Percentiles rank a stretch among this genome's conserved stretches.
Conservation (phyloP, 1,140 invertebrate genomes). For the Drosophila eugracilis region DNA sequence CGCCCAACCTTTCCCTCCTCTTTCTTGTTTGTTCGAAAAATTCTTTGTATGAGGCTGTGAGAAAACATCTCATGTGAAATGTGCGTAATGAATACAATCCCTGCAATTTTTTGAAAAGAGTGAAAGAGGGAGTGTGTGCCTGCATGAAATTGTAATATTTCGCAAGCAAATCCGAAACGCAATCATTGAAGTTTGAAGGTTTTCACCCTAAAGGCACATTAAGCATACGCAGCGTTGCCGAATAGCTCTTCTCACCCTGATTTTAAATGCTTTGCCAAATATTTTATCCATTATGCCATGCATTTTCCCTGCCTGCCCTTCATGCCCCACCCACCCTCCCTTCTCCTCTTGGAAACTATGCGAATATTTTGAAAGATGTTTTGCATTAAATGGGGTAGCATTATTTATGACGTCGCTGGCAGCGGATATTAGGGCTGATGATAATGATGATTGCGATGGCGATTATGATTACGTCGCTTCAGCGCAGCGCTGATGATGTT, state of each 20-base stretch:
- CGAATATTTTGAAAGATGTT: slow-evolving; percentile 52
- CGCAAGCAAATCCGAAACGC: slow-evolving; percentile 25
- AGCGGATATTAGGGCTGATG: slow-evolving; percentile 41
- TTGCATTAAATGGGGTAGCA: slow-evolving; percentile 41
- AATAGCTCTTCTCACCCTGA: slow-evolving; percentile 31
- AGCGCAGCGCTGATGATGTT: slow-evolving; percentile 14
- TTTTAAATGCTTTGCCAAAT: slow-evolving; percentile 36
- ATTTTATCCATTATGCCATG: slow-evolving; percentile 41
- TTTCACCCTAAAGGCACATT: slow-evolving; percentile 9
- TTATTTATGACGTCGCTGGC: slow-evolving; percentile 48
- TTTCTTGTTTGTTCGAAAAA: neutral
- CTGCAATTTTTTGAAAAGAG: slow-evolving; percentile 5
- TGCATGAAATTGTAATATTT: slow-evolving; percentile 26
- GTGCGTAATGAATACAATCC: slow-evolving; percentile 45
- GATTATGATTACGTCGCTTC: slow-evolving; percentile 1
- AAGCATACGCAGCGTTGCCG: slow-evolving; percentile 29
- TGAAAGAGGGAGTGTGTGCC: neutral
- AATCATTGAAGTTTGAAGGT: slow-evolving; percentile 23
- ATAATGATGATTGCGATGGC: slow-evolving; percentile 34
- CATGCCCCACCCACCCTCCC: too few species aligned
- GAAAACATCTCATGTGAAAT: slow-evolving; percentile 21
- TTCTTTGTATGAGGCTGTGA: slow-evolving; percentile 13
- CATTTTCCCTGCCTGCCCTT: slow-evolving; percentile 5
- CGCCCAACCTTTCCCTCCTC: neutral
- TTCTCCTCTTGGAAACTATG: slow-evolving; percentile 16